Conservation (phyloP, 2,888 invertebrate species). For the Lymantria dispar region DNA sequence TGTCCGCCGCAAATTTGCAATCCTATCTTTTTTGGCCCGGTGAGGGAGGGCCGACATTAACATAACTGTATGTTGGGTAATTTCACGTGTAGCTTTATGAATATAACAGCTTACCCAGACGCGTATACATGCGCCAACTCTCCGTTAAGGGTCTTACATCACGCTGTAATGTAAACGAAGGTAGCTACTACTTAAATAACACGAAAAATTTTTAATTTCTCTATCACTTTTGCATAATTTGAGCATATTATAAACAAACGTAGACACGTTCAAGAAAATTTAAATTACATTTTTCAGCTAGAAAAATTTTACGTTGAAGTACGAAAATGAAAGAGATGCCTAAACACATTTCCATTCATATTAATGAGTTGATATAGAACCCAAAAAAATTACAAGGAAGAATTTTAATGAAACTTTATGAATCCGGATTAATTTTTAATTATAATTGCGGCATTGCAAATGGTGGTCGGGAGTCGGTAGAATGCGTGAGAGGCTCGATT, state of each 20-base stretch:
- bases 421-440: conserved; percentile 74
- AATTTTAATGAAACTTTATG: conserved; percentile 51
- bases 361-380: conserved; percentile 36
- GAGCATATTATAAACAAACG: conserved; percentile 18
- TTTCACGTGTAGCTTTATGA: conserved; percentile 67
- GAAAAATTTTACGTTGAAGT: neutral
- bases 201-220: conserved; percentile 32
- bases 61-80: conserved; percentile 75
- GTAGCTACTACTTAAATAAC: conserved; percentile 31
- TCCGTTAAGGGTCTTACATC: conserved; percentile 39
- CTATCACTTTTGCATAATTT: conserved; percentile 35
- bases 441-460: conserved; percentile 68
- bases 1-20: conserved; percentile 81
- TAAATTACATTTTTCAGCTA: conserved; percentile 1
- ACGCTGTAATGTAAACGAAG: conserved; percentile 31
- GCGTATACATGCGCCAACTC: conserved; percentile 37
- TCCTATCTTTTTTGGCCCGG: conserved; percentile 75
- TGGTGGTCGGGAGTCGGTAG: conserved; percentile 54
- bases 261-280: conserved; percentile 20
- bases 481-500: conserved; percentile 71
- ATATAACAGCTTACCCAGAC: conserved; percentile 50
- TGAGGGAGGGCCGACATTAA: conserved; percentile 72
- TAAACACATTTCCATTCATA: conserved; percentile 30
- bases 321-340: conserved; percentile 9
- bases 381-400: conserved; percentile 46